Evolutionary conservation across 2,888 invertebrate species (phyloP).

Genomic region (Rosalia funebris): DNA sequence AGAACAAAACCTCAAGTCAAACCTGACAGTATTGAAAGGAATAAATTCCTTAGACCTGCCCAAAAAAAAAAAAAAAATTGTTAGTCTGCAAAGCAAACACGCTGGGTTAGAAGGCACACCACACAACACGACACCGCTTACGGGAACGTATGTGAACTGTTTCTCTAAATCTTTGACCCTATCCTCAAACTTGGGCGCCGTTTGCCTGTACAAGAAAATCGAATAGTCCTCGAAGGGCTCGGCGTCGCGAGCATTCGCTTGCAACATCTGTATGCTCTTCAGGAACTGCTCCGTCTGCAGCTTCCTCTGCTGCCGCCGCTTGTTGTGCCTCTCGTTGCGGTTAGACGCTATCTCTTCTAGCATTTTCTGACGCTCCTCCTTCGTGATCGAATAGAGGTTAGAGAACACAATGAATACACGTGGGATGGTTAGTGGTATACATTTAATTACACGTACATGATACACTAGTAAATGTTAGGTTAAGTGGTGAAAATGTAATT

Average conservation of each 20-base stretch:
- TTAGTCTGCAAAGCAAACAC: conserved; percentile 9
- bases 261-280: conserved; percentile 87
- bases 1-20: no score
- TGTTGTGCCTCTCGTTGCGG: conserved; percentile 71
- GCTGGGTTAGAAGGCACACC: conserved; percentile 2
- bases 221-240: conserved; percentile 84
- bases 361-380: conserved; percentile 80
- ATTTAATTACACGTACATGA: conserved; percentile 7
- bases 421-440: neutral
- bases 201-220: conserved; percentile 85
- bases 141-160: conserved; percentile 75
- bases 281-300: conserved; percentile 84
- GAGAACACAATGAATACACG: neutral
- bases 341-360: conserved; percentile 78
- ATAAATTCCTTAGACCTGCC: no score
- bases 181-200: conserved; percentile 85
- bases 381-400: conserved; percentile 46
- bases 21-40: no score
- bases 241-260: conserved; percentile 75
- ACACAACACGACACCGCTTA: conserved; percentile 65
- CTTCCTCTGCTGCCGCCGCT: conserved; percentile 75
- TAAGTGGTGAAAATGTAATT: conserved; percentile 40
- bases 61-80: no score
- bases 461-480: conserved; percentile 5
- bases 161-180: conserved; percentile 84